Base-by-base conservation (phyloP, 2,888 invertebrate genomes). In the Fissipunctia ypsillon region DNA sequence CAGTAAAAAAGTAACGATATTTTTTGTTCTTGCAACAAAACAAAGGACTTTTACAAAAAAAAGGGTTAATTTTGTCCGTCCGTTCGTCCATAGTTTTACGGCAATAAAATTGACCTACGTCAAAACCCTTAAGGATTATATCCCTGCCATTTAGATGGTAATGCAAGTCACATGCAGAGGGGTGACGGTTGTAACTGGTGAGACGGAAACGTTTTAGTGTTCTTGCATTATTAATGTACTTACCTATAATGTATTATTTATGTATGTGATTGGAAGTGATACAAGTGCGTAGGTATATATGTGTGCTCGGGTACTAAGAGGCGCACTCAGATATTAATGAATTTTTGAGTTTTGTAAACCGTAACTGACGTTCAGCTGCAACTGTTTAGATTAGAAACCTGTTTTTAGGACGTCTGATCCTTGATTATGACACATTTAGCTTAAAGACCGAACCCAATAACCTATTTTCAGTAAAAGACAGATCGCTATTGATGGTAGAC, bases 101-200 rank as follows among this genome's bases (percentile, higher is more conserved):
- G 2, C 73, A 60, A 35, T 43, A 77, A 63, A 25, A 16, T 48
- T 48, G 73, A 31, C 66, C 43, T 63, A 10, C 41, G 45, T 64
- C 64, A 35, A 56, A 56, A 12, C 38, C 38, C 50, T 61, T 12
- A 25, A 14, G 52, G 35, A 59, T 68, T 10, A 69, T 54, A 54
- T 64, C 25, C 73, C 41, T 48, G 54, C 57, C 76, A 76, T 79
- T 71, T 76, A 76, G n/a, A 80, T 79, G 74, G 43, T 70, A 81
- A 80, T 80, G 81, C 76, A 78, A 69, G 80, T 63, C 50, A 63
- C 31, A 66, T 70, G 81, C 81, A 79, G 76, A 61, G 81, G 78
- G 76, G 76, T 64, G 73, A 22, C 61, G 63, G 28, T 52, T 52
- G 56, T 79, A 78, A 68, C 73, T 56, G 68, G 38, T 78, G 76